Evolutionary conservation across 30 jellyfish, hydroid and myxozoan genomes (phyloP), one percentile per base, ranked within the genome.

Genomic region (Aurelia coerulea): DNA sequence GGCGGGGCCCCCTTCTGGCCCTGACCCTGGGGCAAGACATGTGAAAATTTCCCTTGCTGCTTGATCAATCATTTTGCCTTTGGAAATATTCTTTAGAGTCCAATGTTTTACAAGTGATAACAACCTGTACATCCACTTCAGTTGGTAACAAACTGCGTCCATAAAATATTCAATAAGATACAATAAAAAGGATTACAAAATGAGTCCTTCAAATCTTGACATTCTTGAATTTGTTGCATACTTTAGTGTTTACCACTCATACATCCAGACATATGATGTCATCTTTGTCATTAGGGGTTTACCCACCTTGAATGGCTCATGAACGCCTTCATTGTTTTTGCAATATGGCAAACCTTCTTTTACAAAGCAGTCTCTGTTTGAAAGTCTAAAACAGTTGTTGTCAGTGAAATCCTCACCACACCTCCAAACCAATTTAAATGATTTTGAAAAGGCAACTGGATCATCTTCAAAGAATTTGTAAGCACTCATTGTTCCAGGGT

Each of bases 211-310:
- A 46, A 46, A 7, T 46, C 56, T 46, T 46, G 56, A 46, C 15
- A 46, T 46, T 46, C 56, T 46, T 46, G 56, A 46, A 7, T 7
- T 46, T 46, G 56, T 46, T 46, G 56, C 69, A 6, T 13, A 17
- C 15, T 73, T 15, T 17, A 15, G 34, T 11, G 50, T 74, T 74
- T 19, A 79, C 97, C 97, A 89, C 49, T 80, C 90, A 74, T 89
- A 89, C 17, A 78, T 66, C 97, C 97, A 89, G 1, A 89, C 97
- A 65, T 89, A 89, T 17, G 95, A 80, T 15, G 88, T 70, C n/a
- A 89, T 73, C 29, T 31, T 74, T 15, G 97, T 46, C 56, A 46
- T 73, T 41, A 53, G 69, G 11, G 23, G 59, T 15, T 34, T 4
- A 10, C 29, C 31, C 49, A 19, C 35, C 33, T 10, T 76, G 5